Evolutionary conservation across 1,140 invertebrate genomes (phyloP), one percentile per base, ranked within the genome.

Genomic region (Cyphomyrmex costatus): DNA sequence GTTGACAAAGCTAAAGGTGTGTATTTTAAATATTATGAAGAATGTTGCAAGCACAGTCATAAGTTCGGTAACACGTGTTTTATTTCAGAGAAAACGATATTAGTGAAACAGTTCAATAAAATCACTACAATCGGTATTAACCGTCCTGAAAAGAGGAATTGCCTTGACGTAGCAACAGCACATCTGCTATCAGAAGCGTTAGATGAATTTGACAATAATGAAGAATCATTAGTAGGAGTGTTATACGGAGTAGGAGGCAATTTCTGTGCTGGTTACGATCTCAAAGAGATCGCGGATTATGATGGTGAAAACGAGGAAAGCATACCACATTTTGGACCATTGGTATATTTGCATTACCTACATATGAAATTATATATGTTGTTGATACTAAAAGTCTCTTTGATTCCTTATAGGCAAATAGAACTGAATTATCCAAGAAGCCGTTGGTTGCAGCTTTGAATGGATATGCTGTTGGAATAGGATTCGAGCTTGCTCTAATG

Each of bases 211-310:
- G 98, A 99, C 89, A 96, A 96, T 78, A 97, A 99, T 93, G 91
- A 96, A 0, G 93, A 96, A 0, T 95, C 97, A 5, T 94, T 96
- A 86, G 97, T 97, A 12, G 97, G 97, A 21, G 96, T 99, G 14
- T 95, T 99, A 4, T 97, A 98, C 95, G 98, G 98, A 36, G 96
- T 97, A 93, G 98, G 98, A 61, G 98, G 98, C 6, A 98, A 97
- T 88, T 99, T 99, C 94, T 99, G 98, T 95, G 97, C 98, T 51
- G 98, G 98, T 7, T 98, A 97, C 94, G 98, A 99, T 95, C 96
- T 97, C 66, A 95, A 97, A 82, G 97, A 97, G 92, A 95, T 98
- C 83, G 94, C 94, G 14, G 91, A 94, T 71, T 95, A 95, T 73
- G 94, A 96, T 87, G 90, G 90, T n/a, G 89, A 92, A 24, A 89